Conservation (phyloP, 2,888 invertebrate genomes). For the Carcina quercana region DNA sequence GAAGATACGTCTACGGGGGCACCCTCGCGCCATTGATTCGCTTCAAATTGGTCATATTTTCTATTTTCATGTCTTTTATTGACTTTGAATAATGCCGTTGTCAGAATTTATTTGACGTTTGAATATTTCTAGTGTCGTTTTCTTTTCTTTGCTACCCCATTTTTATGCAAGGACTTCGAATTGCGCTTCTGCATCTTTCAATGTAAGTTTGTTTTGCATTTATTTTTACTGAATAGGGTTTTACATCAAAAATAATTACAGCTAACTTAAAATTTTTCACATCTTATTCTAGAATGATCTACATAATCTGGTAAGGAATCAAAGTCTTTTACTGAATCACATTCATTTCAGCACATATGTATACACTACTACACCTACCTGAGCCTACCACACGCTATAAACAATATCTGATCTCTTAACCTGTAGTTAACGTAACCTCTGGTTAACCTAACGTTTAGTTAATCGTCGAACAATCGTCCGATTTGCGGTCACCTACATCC, state of each 20-base stretch:
- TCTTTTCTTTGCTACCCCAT: no score
- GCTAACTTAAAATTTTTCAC: no score
- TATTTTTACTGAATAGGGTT: not conserved
- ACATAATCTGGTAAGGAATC: no score
- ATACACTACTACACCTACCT: no score
- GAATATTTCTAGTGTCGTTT: slow-evolving; percentile 16
- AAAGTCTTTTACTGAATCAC: no score
- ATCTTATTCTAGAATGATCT: no score
- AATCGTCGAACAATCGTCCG: slow-evolving; percentile 20
- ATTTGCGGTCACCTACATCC: slow-evolving; percentile 27
- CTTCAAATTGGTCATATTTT: slow-evolving; percentile 47
- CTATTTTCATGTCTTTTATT: slow-evolving; percentile 55
- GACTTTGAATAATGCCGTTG: slow-evolving; percentile 36
- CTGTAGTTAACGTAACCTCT: slow-evolving; percentile 2
- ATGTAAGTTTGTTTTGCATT: not conserved
- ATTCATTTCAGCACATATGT: no score
- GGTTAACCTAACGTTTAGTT: slow-evolving; percentile 8
- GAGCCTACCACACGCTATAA: no score
- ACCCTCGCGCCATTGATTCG: slow-evolving; percentile 45
- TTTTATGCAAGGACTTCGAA: no score
- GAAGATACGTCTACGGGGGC: slow-evolving; percentile 46
- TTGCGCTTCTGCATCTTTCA: no score
- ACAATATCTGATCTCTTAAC: no score
- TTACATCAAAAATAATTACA: slow-evolving; percentile 17
- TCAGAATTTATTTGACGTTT: slow-evolving; percentile 16